These are phyloP conservation scores for Amblyornis subalaris DNA, from an alignment of 2,113 vertebrate species.

Conservation along the genomic window DNA sequence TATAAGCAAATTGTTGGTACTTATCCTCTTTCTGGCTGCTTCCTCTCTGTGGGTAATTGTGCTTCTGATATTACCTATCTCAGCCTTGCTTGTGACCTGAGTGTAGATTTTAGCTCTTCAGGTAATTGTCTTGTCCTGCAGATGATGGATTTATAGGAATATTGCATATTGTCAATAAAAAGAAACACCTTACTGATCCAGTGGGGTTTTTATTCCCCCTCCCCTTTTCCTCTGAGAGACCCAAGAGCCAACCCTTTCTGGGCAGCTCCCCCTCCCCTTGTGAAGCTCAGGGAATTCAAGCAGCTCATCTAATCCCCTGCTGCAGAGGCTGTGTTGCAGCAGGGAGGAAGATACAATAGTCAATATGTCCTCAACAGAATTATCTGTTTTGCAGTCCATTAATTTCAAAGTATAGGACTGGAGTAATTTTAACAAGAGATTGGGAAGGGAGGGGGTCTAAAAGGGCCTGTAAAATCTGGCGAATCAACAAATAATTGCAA, in stretches of 20 bases:
- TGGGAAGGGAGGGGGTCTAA: neutral
- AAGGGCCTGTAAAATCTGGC: neutral
- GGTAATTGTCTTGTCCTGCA: neutral
- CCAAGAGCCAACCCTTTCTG: neutral
- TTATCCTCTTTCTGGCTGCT: neutral
- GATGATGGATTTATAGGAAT: neutral
- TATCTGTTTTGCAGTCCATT: neutral
- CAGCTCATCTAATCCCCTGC: neutral
- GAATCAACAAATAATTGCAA: neutral
- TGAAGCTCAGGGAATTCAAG: neutral
- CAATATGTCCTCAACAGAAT: rapidly evolving
- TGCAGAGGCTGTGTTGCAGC: neutral
- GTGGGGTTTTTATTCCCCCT: neutral
- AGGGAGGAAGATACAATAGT: neutral
- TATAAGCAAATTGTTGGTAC: neutral
- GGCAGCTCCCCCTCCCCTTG: neutral
- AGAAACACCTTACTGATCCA: neutral
- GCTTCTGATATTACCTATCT: neutral
- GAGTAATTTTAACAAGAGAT: neutral
- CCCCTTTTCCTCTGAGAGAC: neutral
- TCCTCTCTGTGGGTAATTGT: neutral
- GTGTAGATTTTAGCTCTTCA: neutral
- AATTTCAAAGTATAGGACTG: neutral
- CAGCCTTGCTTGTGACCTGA: neutral
- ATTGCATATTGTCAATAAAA: neutral